These are phyloP conservation scores for Halocaridina rubra DNA, from an alignment of 2,888 invertebrate genomes.

Conservation along the genomic window DNA sequence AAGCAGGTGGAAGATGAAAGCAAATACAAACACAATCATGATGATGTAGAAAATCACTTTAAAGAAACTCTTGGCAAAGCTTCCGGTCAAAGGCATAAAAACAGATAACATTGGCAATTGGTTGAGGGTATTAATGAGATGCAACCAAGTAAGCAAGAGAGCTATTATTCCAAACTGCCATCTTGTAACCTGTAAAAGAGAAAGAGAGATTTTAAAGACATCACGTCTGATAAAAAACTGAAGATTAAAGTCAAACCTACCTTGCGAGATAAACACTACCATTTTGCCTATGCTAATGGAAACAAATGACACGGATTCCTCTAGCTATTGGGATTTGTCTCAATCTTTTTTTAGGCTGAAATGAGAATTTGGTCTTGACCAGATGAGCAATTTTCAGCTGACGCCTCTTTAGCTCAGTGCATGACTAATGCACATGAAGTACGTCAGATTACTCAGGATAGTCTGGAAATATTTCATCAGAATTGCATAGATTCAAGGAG, in stretches of 20 bases:
- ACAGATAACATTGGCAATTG: constrained; percentile 23
- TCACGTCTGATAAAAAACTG: too few species aligned
- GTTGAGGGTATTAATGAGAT: constrained; percentile 27
- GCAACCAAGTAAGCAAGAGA: constrained; percentile 45
- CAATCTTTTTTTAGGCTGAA: background rate
- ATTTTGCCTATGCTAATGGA: background rate
- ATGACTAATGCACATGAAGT: too few species aligned
- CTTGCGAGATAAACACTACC: background rate
- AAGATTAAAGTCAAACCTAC: background rate
- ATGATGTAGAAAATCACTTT: constrained; percentile 3
- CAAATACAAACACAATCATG: constrained; percentile 6
- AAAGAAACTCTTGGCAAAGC: background rate
- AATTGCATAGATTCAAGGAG: too few species aligned
- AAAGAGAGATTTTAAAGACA: background rate
- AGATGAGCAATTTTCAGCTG: too few species aligned
- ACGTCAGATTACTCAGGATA: too few species aligned
- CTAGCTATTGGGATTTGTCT: background rate
- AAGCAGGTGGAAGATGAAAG: constrained; percentile 31
- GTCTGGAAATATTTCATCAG: too few species aligned
- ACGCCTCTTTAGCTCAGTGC: too few species aligned
- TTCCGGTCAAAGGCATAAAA: background rate
- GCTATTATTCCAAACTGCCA: constrained; percentile 53
- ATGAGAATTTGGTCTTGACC: too few species aligned
- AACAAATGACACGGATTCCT: background rate
- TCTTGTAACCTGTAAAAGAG: constrained; percentile 31